Percentiles rank a stretch among this genome's conserved stretches.
phyloP scores from a whole-genome alignment of 1,140 invertebrate genomes.

The Octopus sinensis region DNA sequence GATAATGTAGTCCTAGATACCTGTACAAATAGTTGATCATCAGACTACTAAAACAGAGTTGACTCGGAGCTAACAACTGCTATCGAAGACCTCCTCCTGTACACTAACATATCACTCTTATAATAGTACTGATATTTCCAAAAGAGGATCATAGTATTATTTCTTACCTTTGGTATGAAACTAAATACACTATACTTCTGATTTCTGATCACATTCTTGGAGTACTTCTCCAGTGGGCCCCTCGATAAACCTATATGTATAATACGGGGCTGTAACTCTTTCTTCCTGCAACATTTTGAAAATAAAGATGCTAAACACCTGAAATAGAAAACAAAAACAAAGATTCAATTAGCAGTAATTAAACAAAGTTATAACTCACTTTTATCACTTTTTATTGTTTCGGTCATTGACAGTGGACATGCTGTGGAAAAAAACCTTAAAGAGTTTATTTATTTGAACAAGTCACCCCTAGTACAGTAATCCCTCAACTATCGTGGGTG shows the following conservation, averaged over 20 bases:
- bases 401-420: too few relatives aligned
- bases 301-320: conserved; percentile 45
- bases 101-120: too few relatives aligned
- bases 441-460: too few relatives aligned
- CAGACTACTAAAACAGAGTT: background rate
- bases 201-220: conserved; percentile 94
- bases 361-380: background rate
- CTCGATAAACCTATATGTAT: conserved; percentile 58
- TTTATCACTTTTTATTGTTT: too few relatives aligned
- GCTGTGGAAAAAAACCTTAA: too few relatives aligned
- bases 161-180: conserved; percentile 88
- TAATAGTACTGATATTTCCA: too few relatives aligned
- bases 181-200: conserved; percentile 98
- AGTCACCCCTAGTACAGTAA: too few relatives aligned
- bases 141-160: background rate
- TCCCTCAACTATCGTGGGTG: too few relatives aligned
- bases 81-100: background rate
- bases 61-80: background rate
- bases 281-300: conserved; percentile 47
- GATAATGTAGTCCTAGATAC: background rate
- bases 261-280: conserved; percentile 58
- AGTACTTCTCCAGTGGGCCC: conserved; percentile 59
- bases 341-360: background rate
- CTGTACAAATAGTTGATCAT: background rate
- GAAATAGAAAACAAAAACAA: conserved; percentile 17